Base-by-base conservation (phyloP, 2,113 vertebrate species). In the Nothoprocta perdicaria region DNA sequence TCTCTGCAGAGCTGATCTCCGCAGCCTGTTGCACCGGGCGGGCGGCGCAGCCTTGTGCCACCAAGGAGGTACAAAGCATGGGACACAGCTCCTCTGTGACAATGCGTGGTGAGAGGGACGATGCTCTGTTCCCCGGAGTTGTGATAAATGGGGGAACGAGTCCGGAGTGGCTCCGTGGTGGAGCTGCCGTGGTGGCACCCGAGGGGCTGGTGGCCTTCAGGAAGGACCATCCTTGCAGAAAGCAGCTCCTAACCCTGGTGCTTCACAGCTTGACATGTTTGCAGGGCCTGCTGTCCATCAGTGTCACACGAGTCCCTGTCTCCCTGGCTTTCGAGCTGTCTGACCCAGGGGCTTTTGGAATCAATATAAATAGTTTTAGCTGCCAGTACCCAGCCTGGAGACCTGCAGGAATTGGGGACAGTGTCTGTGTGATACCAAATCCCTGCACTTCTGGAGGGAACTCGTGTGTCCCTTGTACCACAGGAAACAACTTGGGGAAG, bases 21-120 rank as follows among this genome's bases (percentile, higher is more conserved):
- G 33, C 77, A 74, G 92, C 94, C 85, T 96, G 92, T 95, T 96
- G 92, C 84, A 66, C 79, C 33, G 24, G 40, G 26, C 31, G 15
- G 31, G 50, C 72, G 23, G 61, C 75, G 46, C 40, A 50, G 16
- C 2, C 10, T 45, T 22, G 46, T 48, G 46, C 10, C 48, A 22
- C 48, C 48, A 48, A 48, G 48, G 48, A 48, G 48, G 48, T 18
- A 23, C 46, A 21, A 10, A 19, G 48, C 46, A 48, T 22, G 18
- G 46, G 46, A 21, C 19, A 48, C 46, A 77, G 3, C 67, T 88
- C 38, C 77, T 50, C 19, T 50, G 27, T 77, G 65, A 60, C 14
- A 60, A 10, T 15, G 33, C n/a, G 18, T 26, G 29, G 29, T 5
- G 38, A 57, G 21, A 0, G 5, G 33, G 26, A 10, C 68, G 9